Base-by-base conservation (phyloP, 2,888 invertebrate species). In the Melinaea marsaeus region DNA sequence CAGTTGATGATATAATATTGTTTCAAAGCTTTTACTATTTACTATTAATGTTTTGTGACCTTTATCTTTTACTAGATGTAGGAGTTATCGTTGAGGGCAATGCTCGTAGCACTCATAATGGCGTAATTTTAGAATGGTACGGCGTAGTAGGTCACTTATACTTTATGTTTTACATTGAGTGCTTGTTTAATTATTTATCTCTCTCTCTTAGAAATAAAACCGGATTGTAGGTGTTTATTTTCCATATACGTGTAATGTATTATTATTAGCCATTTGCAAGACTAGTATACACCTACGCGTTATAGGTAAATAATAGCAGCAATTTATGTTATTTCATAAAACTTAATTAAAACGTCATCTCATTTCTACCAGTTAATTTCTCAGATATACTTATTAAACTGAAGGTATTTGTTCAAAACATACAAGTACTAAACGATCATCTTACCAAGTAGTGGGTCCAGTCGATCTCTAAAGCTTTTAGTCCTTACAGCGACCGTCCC, bases 391-490 rank as follows among this genome's bases (percentile, higher is more conserved):
- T 22, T 22, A 22, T 22, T 22, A 22, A 22, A 1, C 22, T 22
- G 22, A 22, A 22, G 9, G 3, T 42, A 3, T 1, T 0, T 9
- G 6, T 9, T 9, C 11, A 6, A 42, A 9, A 9, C 11, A 42
- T 9, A 5, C 42, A 9, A 42, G 42, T 6, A 2, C 6, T 5
- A 9, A 45, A 45, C 42, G 11, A n/a, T n/a, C 13, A 51, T 62
- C 92, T 93, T 80, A 95, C 95, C 94, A 70, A 95, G 88, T 72
- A 95, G 88, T n/a, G 95, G 94, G 80, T 95, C 95, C 72, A 95
- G 85, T 66, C 95, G 92, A 78, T 96, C 96, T 75, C 95, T 93
- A 85, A 96, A 95, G 78, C 95, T 96, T 75, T 95, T 95, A 68
- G 93, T 92, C 67, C 94, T 81, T 34, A 93, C 79, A 2, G 80